These are phyloP conservation scores for Acanthopagrus latus DNA, from an alignment of 2,797 vertebrate species.

Conservation along the genomic window DNA sequence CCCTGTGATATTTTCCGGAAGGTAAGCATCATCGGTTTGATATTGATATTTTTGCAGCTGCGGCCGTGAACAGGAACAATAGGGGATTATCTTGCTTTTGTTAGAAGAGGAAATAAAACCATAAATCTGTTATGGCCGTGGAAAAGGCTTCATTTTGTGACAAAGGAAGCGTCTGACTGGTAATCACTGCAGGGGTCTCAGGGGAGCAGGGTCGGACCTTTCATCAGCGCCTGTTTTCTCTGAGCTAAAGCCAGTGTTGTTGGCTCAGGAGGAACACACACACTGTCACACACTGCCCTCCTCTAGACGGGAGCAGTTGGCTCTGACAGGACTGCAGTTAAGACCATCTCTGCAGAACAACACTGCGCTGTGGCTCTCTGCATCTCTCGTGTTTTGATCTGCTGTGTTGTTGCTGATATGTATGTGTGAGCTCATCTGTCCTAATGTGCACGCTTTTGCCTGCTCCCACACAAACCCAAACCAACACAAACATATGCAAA, in stretches of 20 bases:
- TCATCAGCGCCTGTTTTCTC: slow-evolving; percentile 39
- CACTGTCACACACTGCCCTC: slow-evolving; percentile 28
- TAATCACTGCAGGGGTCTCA: slow-evolving; percentile 52
- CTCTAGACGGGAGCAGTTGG: slow-evolving; percentile 38
- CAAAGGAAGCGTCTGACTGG: slow-evolving; percentile 34
- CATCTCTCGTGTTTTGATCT: not conserved
- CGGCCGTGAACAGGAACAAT: slow-evolving; percentile 28
- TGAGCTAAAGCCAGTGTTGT: slow-evolving; percentile 51
- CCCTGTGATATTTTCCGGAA: slow-evolving; percentile 61
- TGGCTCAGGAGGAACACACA: slow-evolving; percentile 37
- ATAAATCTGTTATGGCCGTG: slow-evolving; percentile 19
- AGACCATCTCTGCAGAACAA: slow-evolving; percentile 29
- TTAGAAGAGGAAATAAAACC: slow-evolving; percentile 21
- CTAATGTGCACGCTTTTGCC: slow-evolving; percentile 8
- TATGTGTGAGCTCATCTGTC: not conserved
- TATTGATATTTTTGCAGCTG: slow-evolving; percentile 42
- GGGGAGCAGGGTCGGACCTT: slow-evolving; percentile 34
- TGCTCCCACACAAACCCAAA: not conserved
- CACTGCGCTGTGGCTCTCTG: slow-evolving; percentile 38
- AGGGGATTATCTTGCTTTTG: slow-evolving; percentile 47
- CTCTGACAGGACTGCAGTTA: slow-evolving; percentile 45
- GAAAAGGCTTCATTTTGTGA: slow-evolving; percentile 38
- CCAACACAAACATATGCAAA: slow-evolving; percentile 1
- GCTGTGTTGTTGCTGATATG: slow-evolving; percentile 4
- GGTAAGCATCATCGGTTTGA: slow-evolving; percentile 78